A percentile compares a stretch with the other conserved stretches of the same genome.
Conservation (phyloP, 1,140 invertebrate genomes). For the Drosophila serrata region DNA sequence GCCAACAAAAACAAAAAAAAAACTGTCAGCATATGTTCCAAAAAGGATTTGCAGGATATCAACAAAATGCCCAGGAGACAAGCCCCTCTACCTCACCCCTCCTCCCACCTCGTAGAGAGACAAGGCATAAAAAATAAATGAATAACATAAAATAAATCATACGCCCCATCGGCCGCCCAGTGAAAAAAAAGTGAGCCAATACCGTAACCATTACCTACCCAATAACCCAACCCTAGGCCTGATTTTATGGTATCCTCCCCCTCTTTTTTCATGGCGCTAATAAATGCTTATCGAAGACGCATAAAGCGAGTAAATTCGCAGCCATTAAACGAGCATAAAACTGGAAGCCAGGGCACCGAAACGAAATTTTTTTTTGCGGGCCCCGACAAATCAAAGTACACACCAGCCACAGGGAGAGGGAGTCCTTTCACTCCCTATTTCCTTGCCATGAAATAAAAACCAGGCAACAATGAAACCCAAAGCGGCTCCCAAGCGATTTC, state of each 20-base stretch:
- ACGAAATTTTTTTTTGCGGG: constrained; percentile 50
- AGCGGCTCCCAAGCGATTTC: constrained; percentile 81
- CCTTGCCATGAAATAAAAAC: constrained; percentile 74
- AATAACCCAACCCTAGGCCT: neutral
- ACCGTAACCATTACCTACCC: constrained; percentile 61
- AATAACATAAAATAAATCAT: constrained; percentile 82
- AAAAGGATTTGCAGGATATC: constrained; percentile 30
- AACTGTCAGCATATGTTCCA: constrained; percentile 66
- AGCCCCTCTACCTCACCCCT: too few relatives aligned
- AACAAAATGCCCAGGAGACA: constrained; percentile 29
- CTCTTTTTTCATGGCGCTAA: constrained; percentile 65
- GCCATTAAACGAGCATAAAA: constrained; percentile 82
- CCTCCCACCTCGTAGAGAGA: constrained; percentile 5
- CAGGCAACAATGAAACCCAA: constrained; percentile 80
- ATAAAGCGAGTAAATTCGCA: constrained; percentile 83
- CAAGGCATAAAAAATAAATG: constrained; percentile 66
- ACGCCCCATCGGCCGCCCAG: constrained; percentile 74
- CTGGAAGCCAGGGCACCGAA: constrained; percentile 52
- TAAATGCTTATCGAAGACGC: constrained; percentile 82
- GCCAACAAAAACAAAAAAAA: neutral
- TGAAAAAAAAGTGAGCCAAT: constrained; percentile 70
- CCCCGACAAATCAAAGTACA: constrained; percentile 81
- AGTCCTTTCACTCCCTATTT: constrained; percentile 23
- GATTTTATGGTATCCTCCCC: neutral
- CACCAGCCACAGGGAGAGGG: constrained; percentile 64